Evolutionary conservation across 2,888 invertebrate genomes (phyloP).

Genomic region (Stenolophus ochropezus): DNA sequence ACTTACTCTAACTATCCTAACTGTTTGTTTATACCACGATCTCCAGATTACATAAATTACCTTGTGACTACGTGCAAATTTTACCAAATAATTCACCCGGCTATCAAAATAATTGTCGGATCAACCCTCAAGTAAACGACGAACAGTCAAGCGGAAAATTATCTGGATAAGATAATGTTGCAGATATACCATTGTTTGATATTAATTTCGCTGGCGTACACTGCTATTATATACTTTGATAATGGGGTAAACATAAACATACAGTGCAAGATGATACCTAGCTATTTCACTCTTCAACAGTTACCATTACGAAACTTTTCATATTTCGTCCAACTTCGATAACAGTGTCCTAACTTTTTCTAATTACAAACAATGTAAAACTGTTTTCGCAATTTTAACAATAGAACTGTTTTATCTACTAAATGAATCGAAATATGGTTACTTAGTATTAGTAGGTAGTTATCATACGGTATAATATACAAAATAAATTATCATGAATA

Average conservation of each 20-base stretch:
- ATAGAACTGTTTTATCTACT: too few species aligned
- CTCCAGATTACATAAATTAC: conserved; percentile 56
- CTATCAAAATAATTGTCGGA: not conserved
- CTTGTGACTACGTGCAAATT: conserved; percentile 49
- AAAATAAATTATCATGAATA: too few species aligned
- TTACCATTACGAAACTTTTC: too few species aligned
- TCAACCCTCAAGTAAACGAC: not conserved
- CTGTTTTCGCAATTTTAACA: too few species aligned
- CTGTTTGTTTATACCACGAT: conserved; percentile 58
- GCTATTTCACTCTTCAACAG: too few species aligned
- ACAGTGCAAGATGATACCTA: not conserved
- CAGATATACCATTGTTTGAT: not conserved
- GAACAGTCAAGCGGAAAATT: not conserved
- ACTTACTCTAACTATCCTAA: conserved; percentile 52
- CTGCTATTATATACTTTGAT: not conserved
- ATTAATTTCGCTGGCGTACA: not conserved
- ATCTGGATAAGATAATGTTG: not conserved
- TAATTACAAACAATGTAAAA: too few species aligned
- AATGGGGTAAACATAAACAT: not conserved
- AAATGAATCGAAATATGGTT: too few species aligned
- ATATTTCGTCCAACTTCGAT: too few species aligned
- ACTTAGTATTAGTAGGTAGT: too few species aligned
- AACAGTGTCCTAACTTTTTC: too few species aligned
- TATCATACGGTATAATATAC: too few species aligned
- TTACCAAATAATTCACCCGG: conserved; percentile 36